Evolutionary conservation across 2,113 vertebrate species (phyloP).

Genomic region (Alaudala cheleensis): DNA sequence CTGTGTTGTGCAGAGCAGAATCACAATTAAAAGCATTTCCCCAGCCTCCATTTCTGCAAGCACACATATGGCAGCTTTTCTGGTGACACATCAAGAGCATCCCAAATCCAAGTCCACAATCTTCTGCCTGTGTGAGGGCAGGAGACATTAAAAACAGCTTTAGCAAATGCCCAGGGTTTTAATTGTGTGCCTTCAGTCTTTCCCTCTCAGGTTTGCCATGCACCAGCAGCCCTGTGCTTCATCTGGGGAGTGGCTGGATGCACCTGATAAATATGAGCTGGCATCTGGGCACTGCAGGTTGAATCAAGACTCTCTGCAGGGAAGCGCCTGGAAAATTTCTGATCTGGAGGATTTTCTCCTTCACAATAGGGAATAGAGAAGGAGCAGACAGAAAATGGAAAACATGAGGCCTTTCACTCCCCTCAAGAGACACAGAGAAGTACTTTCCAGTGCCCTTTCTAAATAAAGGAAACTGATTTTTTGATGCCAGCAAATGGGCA

Average conservation of each 20-base stretch:
- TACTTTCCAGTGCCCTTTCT: neutral
- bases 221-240: neutral
- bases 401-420: neutral
- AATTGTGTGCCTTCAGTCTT: neutral
- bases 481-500: neutral
- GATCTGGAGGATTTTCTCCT: conserved; percentile 21
- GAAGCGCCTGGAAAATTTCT: neutral
- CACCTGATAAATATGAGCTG: conserved; percentile 41
- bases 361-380: neutral
- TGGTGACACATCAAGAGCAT: neutral
- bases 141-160: neutral
- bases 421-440: neutral
- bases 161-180: neutral
- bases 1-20: neutral
- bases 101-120: neutral
- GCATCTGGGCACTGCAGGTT: conserved; percentile 42
- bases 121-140: neutral
- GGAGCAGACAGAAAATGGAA: neutral
- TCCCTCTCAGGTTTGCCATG: neutral
- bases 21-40: conserved; percentile 8
- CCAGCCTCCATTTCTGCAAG: neutral
- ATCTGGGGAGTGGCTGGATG: neutral
- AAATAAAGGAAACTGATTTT: neutral
- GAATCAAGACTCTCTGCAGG: conserved; percentile 38
- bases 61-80: neutral